Percentiles rank a stretch among this genome's conserved stretches.
phyloP scores from a whole-genome alignment of 2,113 vertebrate species.

The Orycteropus afer region DNA sequence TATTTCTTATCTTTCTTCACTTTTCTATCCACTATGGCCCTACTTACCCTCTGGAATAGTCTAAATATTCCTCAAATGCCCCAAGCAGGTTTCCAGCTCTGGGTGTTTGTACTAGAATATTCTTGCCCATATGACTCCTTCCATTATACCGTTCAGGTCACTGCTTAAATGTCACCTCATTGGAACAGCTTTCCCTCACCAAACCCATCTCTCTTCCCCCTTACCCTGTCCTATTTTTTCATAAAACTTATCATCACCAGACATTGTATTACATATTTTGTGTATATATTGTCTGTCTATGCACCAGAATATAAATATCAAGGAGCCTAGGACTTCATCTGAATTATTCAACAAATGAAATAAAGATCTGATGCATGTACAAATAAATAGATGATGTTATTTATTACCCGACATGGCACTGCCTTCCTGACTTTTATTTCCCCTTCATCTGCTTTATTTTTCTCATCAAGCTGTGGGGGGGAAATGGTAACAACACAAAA shows the following conservation, averaged over 20 bases:
- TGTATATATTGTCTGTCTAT: slow-evolving; percentile 32
- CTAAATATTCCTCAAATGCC: not conserved
- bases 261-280: not conserved
- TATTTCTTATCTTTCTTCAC: not conserved
- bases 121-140: not conserved
- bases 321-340: slow-evolving; percentile 16
- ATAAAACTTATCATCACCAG: not conserved
- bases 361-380: slow-evolving; percentile 31
- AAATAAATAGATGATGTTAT: slow-evolving; percentile 54
- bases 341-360: slow-evolving; percentile 62
- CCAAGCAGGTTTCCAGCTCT: not conserved
- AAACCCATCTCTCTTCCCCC: not conserved
- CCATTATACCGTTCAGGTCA: not conserved
- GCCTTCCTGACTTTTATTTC: slow-evolving; percentile 35
- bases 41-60: not conserved
- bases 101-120: not conserved
- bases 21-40: not conserved
- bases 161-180: not conserved
- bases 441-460: slow-evolving; percentile 49
- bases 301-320: not conserved
- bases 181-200: not conserved
- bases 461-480: not conserved
- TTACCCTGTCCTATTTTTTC: not conserved
- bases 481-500: not conserved
- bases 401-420: slow-evolving; percentile 27